Conservation (phyloP, 1,140 invertebrate species). For the Achroia grisella region DNA sequence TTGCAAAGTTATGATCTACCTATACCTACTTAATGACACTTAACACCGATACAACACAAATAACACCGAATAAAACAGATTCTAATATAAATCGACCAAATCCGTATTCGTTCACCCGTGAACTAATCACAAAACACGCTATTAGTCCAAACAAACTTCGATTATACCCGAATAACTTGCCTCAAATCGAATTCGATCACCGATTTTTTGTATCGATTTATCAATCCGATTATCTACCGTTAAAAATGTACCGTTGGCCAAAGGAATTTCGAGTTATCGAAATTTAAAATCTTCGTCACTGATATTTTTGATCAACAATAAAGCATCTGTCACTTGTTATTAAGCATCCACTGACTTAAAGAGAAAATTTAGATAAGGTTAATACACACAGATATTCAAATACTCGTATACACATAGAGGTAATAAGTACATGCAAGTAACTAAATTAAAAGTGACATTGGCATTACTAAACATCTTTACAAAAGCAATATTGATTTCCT, state of each 20-base stretch:
- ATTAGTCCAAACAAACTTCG: constrained; percentile 23
- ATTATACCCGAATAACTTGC: constrained; percentile 52
- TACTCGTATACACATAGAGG: no score
- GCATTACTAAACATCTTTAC: no score
- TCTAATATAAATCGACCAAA: constrained; percentile 6
- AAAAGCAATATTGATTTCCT: no score
- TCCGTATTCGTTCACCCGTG: constrained; percentile 9
- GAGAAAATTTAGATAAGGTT: no score
- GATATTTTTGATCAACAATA: constrained; percentile 1
- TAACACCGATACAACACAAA: no score
- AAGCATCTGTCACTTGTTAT: not conserved
- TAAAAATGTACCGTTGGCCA: constrained; percentile 52
- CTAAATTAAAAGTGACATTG: no score
- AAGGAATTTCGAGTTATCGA: constrained; percentile 46
- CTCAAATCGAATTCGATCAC: constrained; percentile 31
- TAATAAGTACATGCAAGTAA: no score
- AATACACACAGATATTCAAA: no score
- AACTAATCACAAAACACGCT: constrained; percentile 21
- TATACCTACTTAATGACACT: no score
- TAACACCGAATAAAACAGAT: no score
- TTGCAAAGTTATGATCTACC: no score
- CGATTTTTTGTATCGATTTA: constrained; percentile 40
- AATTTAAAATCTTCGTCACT: constrained; percentile 18
- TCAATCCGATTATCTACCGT: constrained; percentile 54
- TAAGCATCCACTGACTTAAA: no score